Evolutionary conservation across 2,888 invertebrate genomes (phyloP).

Genomic region (Monopis laevigella): DNA sequence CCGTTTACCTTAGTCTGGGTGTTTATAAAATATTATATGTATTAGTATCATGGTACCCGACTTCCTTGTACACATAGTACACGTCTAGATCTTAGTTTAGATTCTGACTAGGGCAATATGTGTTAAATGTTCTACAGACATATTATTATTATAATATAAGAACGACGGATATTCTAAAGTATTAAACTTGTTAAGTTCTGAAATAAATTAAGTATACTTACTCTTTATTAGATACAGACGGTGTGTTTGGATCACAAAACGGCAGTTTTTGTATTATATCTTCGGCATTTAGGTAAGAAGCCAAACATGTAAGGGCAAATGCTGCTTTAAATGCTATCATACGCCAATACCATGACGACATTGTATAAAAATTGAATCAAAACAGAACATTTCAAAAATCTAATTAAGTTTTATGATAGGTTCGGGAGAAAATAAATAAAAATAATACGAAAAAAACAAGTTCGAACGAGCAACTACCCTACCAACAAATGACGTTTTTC

Average conservation of each 20-base stretch:
- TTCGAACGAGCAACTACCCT: not conserved
- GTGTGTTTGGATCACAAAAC: slow-evolving; percentile 50
- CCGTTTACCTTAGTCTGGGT: too few relatives aligned
- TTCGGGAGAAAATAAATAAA: slow-evolving; percentile 5
- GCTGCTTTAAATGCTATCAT: slow-evolving; percentile 44
- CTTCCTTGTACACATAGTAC: too few relatives aligned
- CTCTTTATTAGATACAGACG: slow-evolving; percentile 39
- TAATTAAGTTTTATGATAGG: not conserved
- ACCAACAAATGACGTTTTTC: slow-evolving; percentile 8
- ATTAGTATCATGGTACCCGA: too few relatives aligned
- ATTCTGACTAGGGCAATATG: too few relatives aligned
- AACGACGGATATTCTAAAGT: not conserved
- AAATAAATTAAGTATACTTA: slow-evolving; percentile 25
- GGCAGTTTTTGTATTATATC: slow-evolving; percentile 52
- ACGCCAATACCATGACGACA: slow-evolving; percentile 59
- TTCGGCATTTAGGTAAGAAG: slow-evolving; percentile 44
- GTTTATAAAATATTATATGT: too few relatives aligned
- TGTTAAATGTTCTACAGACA: too few relatives aligned
- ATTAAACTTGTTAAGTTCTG: slow-evolving; percentile 9
- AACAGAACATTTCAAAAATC: slow-evolving; percentile 1
- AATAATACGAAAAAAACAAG: slow-evolving; percentile 6
- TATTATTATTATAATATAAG: too few relatives aligned
- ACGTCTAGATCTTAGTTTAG: too few relatives aligned
- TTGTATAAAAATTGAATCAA: slow-evolving; percentile 23
- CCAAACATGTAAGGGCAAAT: slow-evolving; percentile 41